Conservation (phyloP, 2,797 vertebrate species). For the Triplophysa yarkandensis region DNA sequence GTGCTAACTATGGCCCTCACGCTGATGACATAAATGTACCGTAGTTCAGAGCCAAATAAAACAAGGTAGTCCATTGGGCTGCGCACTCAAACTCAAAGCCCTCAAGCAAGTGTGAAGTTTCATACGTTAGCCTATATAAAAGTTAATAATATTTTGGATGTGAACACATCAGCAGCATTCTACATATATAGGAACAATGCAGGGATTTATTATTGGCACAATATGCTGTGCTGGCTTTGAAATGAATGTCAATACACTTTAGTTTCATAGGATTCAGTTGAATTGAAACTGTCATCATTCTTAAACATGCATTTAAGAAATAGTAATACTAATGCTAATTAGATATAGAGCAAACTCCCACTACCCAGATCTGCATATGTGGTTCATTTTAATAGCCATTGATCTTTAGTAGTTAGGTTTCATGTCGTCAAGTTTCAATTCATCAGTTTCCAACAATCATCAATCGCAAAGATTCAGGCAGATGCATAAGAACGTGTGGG, state of each 20-base stretch:
- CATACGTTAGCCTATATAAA: too few species aligned
- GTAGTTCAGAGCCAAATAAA: conserved; percentile 6
- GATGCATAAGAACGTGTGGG: conserved; percentile 37
- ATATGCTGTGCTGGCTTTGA: background rate
- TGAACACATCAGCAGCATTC: background rate
- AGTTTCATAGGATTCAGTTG: background rate
- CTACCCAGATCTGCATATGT: conserved; percentile 25
- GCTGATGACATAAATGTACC: background rate
- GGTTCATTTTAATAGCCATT: conserved; percentile 51
- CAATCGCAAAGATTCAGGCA: conserved; percentile 31
- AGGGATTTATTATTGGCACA: background rate
- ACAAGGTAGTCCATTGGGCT: background rate
- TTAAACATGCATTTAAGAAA: background rate
- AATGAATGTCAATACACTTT: background rate
- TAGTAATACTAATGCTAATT: conserved; percentile 27
- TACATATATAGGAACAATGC: background rate
- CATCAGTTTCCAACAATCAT: conserved; percentile 51
- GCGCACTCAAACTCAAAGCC: background rate
- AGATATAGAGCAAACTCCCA: conserved; percentile 25
- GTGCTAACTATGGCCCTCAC: background rate
- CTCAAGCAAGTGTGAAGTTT: background rate
- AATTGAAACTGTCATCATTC: background rate
- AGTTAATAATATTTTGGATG: background rate
- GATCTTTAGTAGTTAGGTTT: conserved; percentile 47
- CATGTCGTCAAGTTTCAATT: conserved; percentile 49